A percentile compares a stretch with the other conserved stretches of the same genome.
Conservation (phyloP, 37 sponge, comb jelly and placozoan genomes). For the Hexactinellida sp. region DNA sequence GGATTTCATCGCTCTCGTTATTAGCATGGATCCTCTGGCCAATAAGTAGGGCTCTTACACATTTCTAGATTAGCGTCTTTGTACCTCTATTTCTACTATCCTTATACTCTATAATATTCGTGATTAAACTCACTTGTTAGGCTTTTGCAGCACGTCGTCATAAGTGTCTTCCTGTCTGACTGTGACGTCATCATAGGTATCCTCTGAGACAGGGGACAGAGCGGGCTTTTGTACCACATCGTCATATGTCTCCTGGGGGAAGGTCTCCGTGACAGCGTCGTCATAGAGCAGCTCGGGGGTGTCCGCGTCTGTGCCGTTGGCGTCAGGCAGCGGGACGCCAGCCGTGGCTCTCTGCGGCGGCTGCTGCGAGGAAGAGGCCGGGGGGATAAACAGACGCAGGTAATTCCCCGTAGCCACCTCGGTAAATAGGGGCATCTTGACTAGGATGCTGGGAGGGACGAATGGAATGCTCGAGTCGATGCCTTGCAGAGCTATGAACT, state of each 20-base stretch:
- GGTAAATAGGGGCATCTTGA: background rate
- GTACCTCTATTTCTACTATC: no score
- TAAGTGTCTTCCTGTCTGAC: background rate
- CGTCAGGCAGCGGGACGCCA: background rate
- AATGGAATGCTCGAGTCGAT: background rate
- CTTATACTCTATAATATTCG: no score
- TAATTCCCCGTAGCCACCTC: background rate
- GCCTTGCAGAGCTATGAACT: background rate
- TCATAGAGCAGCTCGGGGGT: background rate
- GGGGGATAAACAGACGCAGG: background rate
- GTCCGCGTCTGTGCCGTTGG: background rate
- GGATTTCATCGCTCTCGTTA: background rate
- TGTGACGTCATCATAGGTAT: slow-evolving; percentile 1
- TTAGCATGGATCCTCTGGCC: background rate
- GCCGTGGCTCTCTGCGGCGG: background rate
- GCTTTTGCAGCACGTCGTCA: background rate
- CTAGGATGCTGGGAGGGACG: background rate
- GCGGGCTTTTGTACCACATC: background rate
- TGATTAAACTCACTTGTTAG: background rate
- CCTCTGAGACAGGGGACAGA: background rate
- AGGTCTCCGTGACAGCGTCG: background rate
- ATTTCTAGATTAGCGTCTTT: no score
- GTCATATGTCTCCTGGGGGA: background rate
- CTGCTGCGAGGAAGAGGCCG: background rate
- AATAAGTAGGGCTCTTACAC: background rate